Conservation (phyloP, 2,113 vertebrate genomes). For the Gymnocephalus cernua region DNA sequence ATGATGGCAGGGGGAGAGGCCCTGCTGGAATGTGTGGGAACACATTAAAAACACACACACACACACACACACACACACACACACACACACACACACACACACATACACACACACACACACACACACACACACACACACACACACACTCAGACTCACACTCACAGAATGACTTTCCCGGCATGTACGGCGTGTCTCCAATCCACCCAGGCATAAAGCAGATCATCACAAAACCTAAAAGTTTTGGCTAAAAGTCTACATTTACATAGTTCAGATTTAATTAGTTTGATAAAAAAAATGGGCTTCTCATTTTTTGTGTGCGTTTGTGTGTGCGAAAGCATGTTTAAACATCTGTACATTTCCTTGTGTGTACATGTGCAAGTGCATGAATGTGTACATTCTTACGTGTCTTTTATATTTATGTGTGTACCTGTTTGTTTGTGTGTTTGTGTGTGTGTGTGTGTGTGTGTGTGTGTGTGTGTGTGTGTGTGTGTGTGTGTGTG, state of each 20-base stretch:
- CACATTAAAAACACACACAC: neutral
- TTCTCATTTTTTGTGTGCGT: neutral
- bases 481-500: slow-evolving; percentile 16
- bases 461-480: slow-evolving; percentile 52
- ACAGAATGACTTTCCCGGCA: neutral
- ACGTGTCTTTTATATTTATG: neutral
- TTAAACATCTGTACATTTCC: neutral
- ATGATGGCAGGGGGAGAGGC: slow-evolving; percentile 68
- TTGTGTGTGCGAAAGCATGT: neutral
- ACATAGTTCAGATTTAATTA: slow-evolving; percentile 14
- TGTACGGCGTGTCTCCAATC: neutral
- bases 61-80: slow-evolving; percentile 38
- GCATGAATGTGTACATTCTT: neutral
- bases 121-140: neutral
- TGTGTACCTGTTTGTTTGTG: slow-evolving; percentile 1
- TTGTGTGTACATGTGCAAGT: neutral
- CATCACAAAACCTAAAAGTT: slow-evolving; percentile 25
- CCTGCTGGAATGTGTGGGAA: slow-evolving; percentile 68
- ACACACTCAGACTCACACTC: neutral
- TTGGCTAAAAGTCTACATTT: slow-evolving; percentile 26
- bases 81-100: slow-evolving; percentile 15
- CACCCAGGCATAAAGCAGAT: slow-evolving; percentile 6
- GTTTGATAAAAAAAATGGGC: slow-evolving; percentile 4
- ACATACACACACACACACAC: neutral
- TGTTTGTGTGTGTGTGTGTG: slow-evolving; percentile 13